A percentile compares a stretch with the other conserved stretches of the same genome.
Evolutionary conservation across 1,140 invertebrate genomes (phyloP).

Genomic region (Drosophila saltans): DNA sequence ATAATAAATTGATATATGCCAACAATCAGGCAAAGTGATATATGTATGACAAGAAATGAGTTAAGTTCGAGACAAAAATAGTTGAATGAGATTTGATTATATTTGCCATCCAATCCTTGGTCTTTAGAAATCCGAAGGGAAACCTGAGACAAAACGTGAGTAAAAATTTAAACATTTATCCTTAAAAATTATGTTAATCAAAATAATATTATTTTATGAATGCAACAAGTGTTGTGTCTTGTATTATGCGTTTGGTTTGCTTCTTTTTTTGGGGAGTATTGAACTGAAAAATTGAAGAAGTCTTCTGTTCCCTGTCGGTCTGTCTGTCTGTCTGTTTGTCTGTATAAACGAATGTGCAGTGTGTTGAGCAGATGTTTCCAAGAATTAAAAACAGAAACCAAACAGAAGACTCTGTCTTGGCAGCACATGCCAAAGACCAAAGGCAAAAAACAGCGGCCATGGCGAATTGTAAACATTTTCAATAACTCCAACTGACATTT

Average conservation of each 20-base stretch:
- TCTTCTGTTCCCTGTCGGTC: background rate
- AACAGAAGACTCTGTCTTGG: conserved; percentile 9
- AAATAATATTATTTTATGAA: conserved; percentile 56
- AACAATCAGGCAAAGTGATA: conserved; percentile 1
- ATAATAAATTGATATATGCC: conserved; percentile 9
- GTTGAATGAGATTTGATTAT: conserved; percentile 1
- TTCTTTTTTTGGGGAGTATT: conserved; percentile 41
- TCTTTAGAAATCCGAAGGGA: background rate
- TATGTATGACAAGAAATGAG: background rate
- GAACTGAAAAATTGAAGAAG: conserved; percentile 28
- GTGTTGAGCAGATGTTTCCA: conserved; percentile 69
- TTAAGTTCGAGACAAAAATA: background rate
- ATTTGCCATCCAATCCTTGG: background rate
- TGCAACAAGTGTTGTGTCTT: conserved; percentile 65
- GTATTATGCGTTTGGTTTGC: background rate
- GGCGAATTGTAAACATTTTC: conserved; percentile 42
- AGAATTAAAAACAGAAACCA: conserved; percentile 39
- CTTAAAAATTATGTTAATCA: conserved; percentile 71
- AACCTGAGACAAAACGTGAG: conserved; percentile 29
- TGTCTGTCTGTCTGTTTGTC: conserved; percentile 1
- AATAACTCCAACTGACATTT: conserved; percentile 35
- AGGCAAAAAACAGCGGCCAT: background rate
- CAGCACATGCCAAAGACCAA: conserved; percentile 32
- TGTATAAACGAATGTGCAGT: conserved; percentile 43
- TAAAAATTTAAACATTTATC: conserved; percentile 39